Percentiles rank a stretch among this genome's conserved stretches.
Conservation (phyloP, 2,797 vertebrate genomes). For the Molossus alvarezi region DNA sequence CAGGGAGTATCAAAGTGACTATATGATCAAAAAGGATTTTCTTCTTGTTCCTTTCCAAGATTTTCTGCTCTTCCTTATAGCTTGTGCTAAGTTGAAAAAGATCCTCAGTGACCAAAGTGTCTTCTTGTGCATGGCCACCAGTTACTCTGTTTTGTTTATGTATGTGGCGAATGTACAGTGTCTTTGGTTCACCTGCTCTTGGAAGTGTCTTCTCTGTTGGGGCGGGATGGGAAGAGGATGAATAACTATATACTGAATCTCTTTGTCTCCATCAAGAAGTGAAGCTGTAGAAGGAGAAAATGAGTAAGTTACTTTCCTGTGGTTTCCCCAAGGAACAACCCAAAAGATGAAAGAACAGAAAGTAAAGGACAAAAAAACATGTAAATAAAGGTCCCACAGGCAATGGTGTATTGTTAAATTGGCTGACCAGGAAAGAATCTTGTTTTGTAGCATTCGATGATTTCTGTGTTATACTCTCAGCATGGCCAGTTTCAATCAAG, state of each 20-base stretch:
- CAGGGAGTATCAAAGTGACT: neutral
- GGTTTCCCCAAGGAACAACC: neutral
- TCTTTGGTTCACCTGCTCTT: neutral
- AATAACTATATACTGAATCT: neutral
- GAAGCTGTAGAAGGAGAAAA: neutral
- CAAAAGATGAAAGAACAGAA: slow-evolving; percentile 4
- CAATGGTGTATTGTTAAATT: neutral
- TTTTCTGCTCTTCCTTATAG: neutral
- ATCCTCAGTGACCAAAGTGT: neutral
- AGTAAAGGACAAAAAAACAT: neutral
- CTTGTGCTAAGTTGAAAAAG: neutral
- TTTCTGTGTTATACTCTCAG: neutral
- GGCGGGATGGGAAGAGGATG: neutral
- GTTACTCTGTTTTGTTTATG: neutral
- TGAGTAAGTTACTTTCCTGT: neutral
- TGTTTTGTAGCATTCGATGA: neutral
- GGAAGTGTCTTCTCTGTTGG: neutral
- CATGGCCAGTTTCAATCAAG: neutral
- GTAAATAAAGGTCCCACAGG: neutral
- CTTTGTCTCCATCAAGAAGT: slow-evolving; percentile 10
- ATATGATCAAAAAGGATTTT: neutral
- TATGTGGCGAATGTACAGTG: neutral
- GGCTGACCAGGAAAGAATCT: neutral
- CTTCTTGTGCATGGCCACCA: neutral
- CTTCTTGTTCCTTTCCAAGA: neutral